Evolutionary conservation across 2,113 vertebrate species (phyloP).

Genomic region (Rhinopomastus cyanomelas): DNA sequence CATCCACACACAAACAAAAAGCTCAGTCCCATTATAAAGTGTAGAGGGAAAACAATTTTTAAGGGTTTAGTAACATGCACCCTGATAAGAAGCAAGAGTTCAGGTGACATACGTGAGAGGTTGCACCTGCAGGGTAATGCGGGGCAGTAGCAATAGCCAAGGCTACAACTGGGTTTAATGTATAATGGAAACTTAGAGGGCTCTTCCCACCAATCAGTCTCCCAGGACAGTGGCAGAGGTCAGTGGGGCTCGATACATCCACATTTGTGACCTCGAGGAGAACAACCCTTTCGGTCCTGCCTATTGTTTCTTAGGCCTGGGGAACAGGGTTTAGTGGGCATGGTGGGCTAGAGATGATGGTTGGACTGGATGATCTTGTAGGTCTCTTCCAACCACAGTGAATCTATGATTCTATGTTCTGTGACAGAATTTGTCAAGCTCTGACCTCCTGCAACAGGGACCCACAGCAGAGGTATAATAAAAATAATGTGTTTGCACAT

Average conservation of each 20-base stretch:
- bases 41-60: neutral
- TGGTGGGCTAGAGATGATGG: too few species aligned
- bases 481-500: conserved; percentile 37
- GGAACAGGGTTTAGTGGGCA: too few species aligned
- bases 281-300: neutral
- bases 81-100: conserved; percentile 6
- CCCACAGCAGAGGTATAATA: neutral
- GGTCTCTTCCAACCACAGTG: too few species aligned
- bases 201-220: neutral
- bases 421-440: neutral
- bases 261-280: neutral
- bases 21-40: neutral
- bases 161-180: neutral
- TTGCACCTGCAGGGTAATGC: neutral
- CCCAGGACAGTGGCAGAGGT: neutral
- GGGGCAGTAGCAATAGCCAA: neutral
- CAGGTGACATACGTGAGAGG: neutral
- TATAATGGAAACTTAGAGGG: neutral
- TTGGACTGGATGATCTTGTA: too few species aligned
- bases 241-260: neutral
- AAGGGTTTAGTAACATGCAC: neutral
- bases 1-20: conserved; percentile 19
- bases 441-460: neutral
- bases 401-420: neutral
- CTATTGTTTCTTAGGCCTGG: neutral